Conservation (phyloP, 2,113 vertebrate genomes). For the Burhinus oedicnemus region DNA sequence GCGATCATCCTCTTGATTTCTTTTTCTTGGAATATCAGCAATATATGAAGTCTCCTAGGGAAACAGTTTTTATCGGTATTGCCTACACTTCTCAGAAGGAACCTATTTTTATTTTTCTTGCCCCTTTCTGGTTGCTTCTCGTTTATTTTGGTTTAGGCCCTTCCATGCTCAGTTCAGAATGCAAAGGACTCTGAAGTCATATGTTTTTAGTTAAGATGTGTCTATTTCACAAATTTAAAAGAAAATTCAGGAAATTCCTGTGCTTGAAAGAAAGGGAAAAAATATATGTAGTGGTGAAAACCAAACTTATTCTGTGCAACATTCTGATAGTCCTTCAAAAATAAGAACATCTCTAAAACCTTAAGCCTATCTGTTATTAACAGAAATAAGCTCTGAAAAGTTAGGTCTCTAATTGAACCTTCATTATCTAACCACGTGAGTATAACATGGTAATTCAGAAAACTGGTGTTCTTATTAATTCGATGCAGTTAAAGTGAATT, state of each 20-base stretch:
- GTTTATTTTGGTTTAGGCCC: neutral
- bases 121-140: neutral
- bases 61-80: neutral
- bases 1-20: rapidly evolving
- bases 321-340: neutral
- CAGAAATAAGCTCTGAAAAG: neutral
- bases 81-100: neutral
- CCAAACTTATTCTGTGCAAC: rapidly evolving
- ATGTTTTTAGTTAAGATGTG: neutral
- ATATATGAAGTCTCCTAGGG: neutral
- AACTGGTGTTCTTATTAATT: neutral
- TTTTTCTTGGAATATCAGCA: neutral
- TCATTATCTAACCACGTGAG: neutral
- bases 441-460: neutral
- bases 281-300: neutral
- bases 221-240: neutral
- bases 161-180: neutral
- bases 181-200: neutral
- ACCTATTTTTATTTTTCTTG: neutral
- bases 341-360: neutral
- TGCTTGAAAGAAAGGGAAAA: neutral
- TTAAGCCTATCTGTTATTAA: neutral
- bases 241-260: neutral
- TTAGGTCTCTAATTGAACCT: neutral
- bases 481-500: neutral